Base-by-base conservation (phyloP, 2,888 invertebrate species). In the Osmoderma eremita region DNA sequence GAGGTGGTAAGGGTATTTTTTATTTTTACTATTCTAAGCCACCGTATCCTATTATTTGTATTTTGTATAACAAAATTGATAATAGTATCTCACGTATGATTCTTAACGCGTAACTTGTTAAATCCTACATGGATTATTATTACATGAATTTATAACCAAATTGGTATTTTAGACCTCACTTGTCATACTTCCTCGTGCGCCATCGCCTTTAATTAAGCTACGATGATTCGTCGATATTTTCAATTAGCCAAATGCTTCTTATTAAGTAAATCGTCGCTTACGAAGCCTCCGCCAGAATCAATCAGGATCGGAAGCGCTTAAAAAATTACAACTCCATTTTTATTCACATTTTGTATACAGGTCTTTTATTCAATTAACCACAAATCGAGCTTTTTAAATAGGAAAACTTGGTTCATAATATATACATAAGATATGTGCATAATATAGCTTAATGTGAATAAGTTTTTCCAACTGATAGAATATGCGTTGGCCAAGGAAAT, bases 211-310 rank as follows among this genome's bases (percentile, higher is more conserved):
- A 56, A 56, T 56, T 20, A 41, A 13, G 10, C 8, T 17, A 56
- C 41, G 41, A 41, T 56, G 56, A 56, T 56, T 56, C n/a, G 39
- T 56, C 56, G 56, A 56, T 56, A 56, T 56, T 56, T 56, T 56
- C 56, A 56, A 56, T 56, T 56, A 56, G 56, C 39, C 56, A 41
- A 56, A 56, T 41, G 20, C 22, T 56, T 39, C n/a, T n/a, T n/a
- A n/a, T n/a, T n/a, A n/a, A 39, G n/a, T 56, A 41, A 56, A 41
- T 18, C 3, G 41, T 39, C 39, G 22, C 10, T 10, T 8, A 17
- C 17, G 18, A 12, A 10, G 18, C 18, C 13, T 15, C 12, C 24
- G 22, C 24, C 30, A 30, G 30, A 24, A 42, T 30, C 24, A 58
- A 58, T 58, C 45, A 58, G 24, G 24, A 30, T 58, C 42, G 58